Base-by-base conservation (phyloP, 2,113 vertebrate genomes). In the Nesoenas mayeri region DNA sequence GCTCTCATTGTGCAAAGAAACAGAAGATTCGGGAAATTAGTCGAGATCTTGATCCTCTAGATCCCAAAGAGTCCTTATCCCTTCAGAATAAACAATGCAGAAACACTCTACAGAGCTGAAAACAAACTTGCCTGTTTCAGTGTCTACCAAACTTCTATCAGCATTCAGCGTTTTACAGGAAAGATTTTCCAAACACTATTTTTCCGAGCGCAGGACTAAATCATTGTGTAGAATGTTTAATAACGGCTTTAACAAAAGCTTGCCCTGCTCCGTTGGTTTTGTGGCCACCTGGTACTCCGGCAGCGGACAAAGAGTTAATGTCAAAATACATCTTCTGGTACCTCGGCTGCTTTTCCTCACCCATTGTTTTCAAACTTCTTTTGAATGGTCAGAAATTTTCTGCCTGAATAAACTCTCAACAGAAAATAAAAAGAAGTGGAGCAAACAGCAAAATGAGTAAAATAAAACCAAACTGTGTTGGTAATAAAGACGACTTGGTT, bases 351-450 rank as follows among this genome's bases (percentile, higher is more conserved):
- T 74, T 91, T 92, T 95, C 94, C 54, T 75, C 54, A 71, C 51
- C 81, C 78, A 87, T 92, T 95, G 94, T 95, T 92, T 91, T 29
- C 94, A 81, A 95, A 95, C 70, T 96, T 95, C 70, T 92, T 94
- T 94, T 94, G 66, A 95, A 89, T 75, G 54, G 81, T 47, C 70
- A 36, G 66, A 85, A 85, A 94, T 97, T 96, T 97, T 95, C 95
- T 92, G 95, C 95, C 81, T 94, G 80, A 91, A 79, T 92, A 94
- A 92, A 75, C 78, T 40, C 78, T 31, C 81, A 87, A 57, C 53
- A 96, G 62, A 94, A 95, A 69, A 47, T 8, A 36, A 36, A 42
- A 44, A 47, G 93, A 29, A 85, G 62, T 25, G 61, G 53, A 92
- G 69, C 72, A 96, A 91, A 89, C 29, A 66, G 54, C 58, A 86